Conservation (phyloP, 1,140 invertebrate species). For the Zaprionus taronus region DNA sequence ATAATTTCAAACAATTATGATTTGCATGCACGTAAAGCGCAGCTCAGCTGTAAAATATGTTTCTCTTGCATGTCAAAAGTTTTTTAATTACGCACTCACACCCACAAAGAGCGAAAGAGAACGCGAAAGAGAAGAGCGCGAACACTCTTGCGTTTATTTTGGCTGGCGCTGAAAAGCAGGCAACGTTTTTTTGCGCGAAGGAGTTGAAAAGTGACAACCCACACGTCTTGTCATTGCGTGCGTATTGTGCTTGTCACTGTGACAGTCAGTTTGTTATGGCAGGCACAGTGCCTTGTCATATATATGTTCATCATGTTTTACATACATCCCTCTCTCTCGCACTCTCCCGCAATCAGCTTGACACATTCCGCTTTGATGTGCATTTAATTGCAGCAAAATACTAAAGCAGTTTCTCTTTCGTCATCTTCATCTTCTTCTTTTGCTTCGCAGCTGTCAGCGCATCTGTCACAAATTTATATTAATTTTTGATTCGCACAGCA, state of each 20-base stretch:
- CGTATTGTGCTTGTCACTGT: constrained; percentile 30
- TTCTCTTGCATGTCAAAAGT: constrained; percentile 61
- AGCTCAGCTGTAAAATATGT: constrained; percentile 57
- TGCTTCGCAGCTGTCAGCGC: constrained; percentile 20
- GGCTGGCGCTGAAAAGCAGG: constrained; percentile 45
- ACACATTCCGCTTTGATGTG: constrained; percentile 67
- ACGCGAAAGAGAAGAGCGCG: neutral
- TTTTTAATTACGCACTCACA: constrained; percentile 69
- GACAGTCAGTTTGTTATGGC: constrained; percentile 24
- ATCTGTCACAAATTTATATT: constrained; percentile 15
- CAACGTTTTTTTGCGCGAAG: constrained; percentile 41
- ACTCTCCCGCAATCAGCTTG: constrained; percentile 49
- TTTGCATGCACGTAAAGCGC: constrained; percentile 57
- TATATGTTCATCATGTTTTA: constrained; percentile 45
- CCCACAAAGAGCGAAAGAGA: neutral
- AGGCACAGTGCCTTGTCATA: constrained; percentile 51
- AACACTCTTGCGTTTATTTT: constrained; percentile 21
- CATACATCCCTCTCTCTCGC: constrained; percentile 25
- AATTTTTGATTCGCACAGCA: neutral
- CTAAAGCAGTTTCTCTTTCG: constrained; percentile 17
- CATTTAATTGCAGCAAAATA: constrained; percentile 71
- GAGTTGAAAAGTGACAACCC: constrained; percentile 15
- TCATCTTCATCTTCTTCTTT: constrained; percentile 27
- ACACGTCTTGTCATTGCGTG: constrained; percentile 46
- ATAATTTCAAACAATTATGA: constrained; percentile 68